A percentile compares a stretch with the other conserved stretches of the same genome.
These are phyloP conservation scores for Ceratosolen solmsi DNA, from an alignment of 1,140 invertebrate species.

Conservation along the genomic window DNA sequence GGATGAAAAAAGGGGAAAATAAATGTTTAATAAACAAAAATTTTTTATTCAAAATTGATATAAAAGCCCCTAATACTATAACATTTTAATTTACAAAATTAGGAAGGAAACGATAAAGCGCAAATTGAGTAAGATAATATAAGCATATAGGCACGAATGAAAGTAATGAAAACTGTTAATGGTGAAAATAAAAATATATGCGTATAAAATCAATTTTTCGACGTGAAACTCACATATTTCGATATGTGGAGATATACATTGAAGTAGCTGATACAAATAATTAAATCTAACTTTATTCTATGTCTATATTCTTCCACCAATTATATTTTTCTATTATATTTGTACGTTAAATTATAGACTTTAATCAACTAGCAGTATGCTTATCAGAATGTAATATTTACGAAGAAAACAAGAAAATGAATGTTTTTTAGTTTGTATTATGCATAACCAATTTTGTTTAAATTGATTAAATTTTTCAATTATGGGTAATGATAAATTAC, in stretches of 20 bases:
- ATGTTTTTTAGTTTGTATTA: conserved; percentile 1
- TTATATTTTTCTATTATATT: conserved; percentile 75
- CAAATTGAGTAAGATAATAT: too few species aligned
- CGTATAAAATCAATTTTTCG: conserved; percentile 58
- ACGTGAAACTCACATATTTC: conserved; percentile 59
- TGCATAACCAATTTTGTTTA: neutral
- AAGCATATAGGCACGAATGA: neutral
- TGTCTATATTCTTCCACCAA: conserved; percentile 74
- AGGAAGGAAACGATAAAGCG: too few species aligned
- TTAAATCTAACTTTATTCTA: conserved; percentile 72
- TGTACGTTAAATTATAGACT: conserved; percentile 73
- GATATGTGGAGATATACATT: conserved; percentile 57
- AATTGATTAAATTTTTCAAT: neutral
- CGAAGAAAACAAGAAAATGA: conserved; percentile 45
- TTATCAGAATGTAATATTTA: conserved; percentile 57
- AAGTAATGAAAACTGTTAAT: neutral
- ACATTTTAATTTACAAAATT: too few species aligned
- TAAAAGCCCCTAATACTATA: too few species aligned
- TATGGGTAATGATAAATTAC: neutral
- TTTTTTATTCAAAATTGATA: neutral
- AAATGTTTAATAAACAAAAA: conserved; percentile 25
- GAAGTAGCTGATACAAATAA: conserved; percentile 58
- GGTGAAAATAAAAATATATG: conserved; percentile 36
- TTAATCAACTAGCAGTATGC: conserved; percentile 67
- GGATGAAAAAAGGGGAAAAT: neutral